Evolutionary conservation across 2,888 invertebrate species (phyloP), one percentile per base, ranked within the genome.

Genomic region (Automeris io): DNA sequence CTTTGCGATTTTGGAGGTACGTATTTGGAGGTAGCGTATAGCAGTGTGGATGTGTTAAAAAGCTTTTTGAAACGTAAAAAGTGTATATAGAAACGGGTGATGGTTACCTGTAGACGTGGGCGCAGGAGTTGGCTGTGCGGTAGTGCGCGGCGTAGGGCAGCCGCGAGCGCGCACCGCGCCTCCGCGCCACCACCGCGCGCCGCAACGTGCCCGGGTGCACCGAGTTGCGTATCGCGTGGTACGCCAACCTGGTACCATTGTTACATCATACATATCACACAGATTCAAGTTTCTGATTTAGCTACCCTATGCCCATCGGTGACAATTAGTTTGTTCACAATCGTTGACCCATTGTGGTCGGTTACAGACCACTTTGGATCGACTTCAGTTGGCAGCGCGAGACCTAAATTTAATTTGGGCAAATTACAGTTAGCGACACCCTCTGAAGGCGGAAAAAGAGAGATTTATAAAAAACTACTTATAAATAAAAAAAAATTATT

Each of bases 151-250:
- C 64, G 58, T 70, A 73, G 13, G 70, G 56, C 18, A 54, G 48
- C 9, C 61, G 57, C 31, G 49, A 68, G 70, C 87, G 78, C 60
- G 55, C 92, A 56, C 24, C 90, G 41, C 86, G 88, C 40, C 90
- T 88, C 39, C 89, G 88, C 51, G 91, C 88, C 42, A 91, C 74
- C 51, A 93, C 81, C 9, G 93, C 92, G 66, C 90, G 90, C 33
- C 92, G 90, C 57, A 94, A 90, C 62, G 94, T 91, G 61, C 92
- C 92, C 34, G 95, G 95, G 50, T 88, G 90, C 40, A 92, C 59
- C 1, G 93, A 90, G 52, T 91, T 92, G 68, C 90, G 91, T 42
- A 91, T 61, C 44, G 91, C 91, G 61, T 91, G 91, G 61, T 91
- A 90, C 47, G 92, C 78, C 62, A 95, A 73, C 64, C 95, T 95